Conservation (phyloP, 1,140 invertebrate genomes). For the Belonocnema kinseyi region DNA sequence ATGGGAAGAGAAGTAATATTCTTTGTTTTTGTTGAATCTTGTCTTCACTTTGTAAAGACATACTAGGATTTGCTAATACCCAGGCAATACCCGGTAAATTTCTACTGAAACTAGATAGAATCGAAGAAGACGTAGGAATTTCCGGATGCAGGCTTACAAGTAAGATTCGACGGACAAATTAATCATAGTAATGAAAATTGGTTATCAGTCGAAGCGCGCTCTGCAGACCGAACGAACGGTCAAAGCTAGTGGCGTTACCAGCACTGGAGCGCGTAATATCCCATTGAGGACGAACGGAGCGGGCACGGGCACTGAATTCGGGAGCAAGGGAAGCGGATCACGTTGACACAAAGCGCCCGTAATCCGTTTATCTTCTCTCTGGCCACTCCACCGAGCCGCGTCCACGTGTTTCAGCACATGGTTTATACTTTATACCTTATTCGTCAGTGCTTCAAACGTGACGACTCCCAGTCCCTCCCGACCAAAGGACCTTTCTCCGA, state of each 20-base stretch:
- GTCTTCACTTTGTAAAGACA: no score
- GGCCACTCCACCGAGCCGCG: conserved; percentile 61
- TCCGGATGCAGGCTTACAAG: not conserved
- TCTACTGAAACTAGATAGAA: not conserved
- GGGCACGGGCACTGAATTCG: conserved; percentile 54
- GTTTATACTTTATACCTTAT: conserved; percentile 1
- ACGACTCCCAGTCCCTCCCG: not conserved
- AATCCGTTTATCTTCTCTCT: conserved; percentile 74
- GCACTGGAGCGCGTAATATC: conserved; percentile 69
- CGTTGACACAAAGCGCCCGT: conserved; percentile 71
- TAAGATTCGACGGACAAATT: conserved; percentile 50
- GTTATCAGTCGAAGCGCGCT: conserved; percentile 69
- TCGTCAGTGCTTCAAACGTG: conserved; percentile 1
- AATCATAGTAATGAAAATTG: conserved; percentile 72
- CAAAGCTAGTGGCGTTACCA: conserved; percentile 62
- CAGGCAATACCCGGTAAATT: no score
- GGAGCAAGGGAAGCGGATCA: conserved; percentile 69
- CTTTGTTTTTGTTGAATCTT: no score
- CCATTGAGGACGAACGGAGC: conserved; percentile 62
- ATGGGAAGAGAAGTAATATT: not conserved
- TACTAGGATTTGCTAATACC: no score
- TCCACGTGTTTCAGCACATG: conserved; percentile 64
- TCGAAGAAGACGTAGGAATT: conserved; percentile 24
- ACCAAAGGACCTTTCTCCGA: not conserved
- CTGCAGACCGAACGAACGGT: conserved; percentile 38